Evolutionary conservation across 1,140 invertebrate genomes (phyloP).

Genomic region (Mya arenaria): DNA sequence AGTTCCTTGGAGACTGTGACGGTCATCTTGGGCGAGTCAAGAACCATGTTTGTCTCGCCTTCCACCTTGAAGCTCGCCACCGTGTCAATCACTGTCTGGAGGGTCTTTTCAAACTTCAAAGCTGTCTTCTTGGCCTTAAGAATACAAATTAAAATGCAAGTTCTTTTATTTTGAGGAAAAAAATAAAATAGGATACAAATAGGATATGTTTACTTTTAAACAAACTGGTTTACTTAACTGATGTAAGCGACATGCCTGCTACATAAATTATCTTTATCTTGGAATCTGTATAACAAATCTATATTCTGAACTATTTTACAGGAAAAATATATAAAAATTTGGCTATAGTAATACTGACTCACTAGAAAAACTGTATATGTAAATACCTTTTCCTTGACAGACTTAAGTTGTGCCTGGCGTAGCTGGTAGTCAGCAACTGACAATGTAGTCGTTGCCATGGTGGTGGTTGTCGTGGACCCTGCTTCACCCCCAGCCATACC

Average conservation of each 20-base stretch:
- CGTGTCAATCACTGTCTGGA: constrained; percentile 44
- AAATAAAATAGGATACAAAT: too few relatives aligned
- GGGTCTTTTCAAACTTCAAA: constrained; percentile 39
- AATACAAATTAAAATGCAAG: too few relatives aligned
- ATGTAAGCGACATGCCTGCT: too few relatives aligned
- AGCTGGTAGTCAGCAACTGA: constrained; percentile 32
- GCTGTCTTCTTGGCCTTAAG: constrained; percentile 55
- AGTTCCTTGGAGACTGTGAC: constrained; percentile 51
- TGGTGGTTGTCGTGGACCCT: constrained; percentile 1
- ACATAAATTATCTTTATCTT: too few relatives aligned
- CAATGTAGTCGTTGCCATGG: constrained; percentile 38
- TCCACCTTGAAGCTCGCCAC: constrained; percentile 52
- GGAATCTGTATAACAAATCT: too few relatives aligned
- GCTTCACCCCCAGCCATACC: too few relatives aligned
- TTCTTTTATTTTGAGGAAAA: too few relatives aligned
- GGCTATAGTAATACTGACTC: not conserved
- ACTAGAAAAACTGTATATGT: not conserved
- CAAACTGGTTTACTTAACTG: too few relatives aligned
- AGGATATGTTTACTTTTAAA: too few relatives aligned
- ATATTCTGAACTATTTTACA: too few relatives aligned
- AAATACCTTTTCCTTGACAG: constrained; percentile 12
- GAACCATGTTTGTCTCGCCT: constrained; percentile 50
- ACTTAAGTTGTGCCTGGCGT: constrained; percentile 3
- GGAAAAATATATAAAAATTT: too few relatives aligned
- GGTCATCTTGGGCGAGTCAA: constrained; percentile 56